phyloP scores from a whole-genome alignment of 2,113 vertebrate species.

The Tringa solitaria region DNA sequence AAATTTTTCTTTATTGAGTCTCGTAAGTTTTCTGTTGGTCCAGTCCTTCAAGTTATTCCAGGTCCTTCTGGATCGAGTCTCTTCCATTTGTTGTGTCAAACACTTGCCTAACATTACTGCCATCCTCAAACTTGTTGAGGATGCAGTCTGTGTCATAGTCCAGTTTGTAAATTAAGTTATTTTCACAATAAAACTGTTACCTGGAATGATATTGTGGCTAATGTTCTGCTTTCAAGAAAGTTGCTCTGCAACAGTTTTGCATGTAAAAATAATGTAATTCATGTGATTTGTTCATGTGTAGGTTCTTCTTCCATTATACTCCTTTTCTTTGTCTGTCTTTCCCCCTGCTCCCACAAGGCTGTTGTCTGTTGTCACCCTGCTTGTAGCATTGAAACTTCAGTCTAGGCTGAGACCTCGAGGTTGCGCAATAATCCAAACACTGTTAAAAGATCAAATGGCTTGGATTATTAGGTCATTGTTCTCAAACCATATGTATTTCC shows the following conservation, averaged over 20 bases:
- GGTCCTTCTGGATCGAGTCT: neutral
- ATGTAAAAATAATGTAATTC: neutral
- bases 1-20: neutral
- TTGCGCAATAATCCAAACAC: neutral
- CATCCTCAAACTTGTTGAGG: neutral
- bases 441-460: neutral
- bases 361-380: neutral
- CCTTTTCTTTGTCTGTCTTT: neutral
- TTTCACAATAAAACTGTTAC: neutral
- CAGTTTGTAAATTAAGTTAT: neutral
- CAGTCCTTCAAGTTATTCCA: neutral
- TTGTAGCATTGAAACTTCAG: neutral
- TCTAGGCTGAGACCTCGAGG: rapidly evolving
- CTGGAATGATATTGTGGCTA: neutral
- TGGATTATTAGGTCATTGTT: neutral
- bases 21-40: neutral
- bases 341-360: rapidly evolving
- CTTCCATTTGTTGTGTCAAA: neutral
- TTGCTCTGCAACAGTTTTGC: neutral
- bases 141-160: neutral
- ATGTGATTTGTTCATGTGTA: neutral
- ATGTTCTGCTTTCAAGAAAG: neutral
- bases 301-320: neutral
- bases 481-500: neutral
- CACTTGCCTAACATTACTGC: neutral